Evolutionary conservation across 2,888 invertebrate species (phyloP).

Genomic region (Nebria brevicollis): DNA sequence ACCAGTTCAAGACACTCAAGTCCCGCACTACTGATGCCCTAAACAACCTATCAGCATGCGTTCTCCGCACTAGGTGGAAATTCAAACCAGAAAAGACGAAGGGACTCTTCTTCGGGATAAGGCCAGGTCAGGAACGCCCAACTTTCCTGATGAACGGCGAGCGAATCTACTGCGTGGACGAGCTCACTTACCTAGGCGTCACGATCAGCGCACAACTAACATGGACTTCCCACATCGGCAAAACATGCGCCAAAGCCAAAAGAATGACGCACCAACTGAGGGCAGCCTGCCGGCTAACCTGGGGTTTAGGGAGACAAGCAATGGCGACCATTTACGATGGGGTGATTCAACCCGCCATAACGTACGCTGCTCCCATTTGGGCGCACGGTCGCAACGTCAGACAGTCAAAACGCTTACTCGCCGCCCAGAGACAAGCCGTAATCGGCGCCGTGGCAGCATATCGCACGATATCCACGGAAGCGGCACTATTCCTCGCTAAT

Average conservation of each 20-base stretch:
- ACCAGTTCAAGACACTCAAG: conserved; percentile 20
- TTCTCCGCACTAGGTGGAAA: neutral
- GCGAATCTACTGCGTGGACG: conserved; percentile 35
- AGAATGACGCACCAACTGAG: conserved; percentile 26
- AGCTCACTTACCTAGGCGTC: conserved; percentile 39
- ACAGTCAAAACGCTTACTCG: neutral
- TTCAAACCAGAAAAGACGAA: conserved; percentile 43
- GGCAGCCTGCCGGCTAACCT: conserved; percentile 32
- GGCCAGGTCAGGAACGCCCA: conserved; percentile 35
- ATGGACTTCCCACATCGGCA: conserved; percentile 18
- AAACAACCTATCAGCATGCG: conserved; percentile 5
- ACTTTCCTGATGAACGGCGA: conserved; percentile 30
- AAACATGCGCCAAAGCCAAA: too few relatives aligned
- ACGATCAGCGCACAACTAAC: conserved; percentile 28
- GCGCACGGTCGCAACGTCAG: neutral
- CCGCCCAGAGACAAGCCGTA: neutral
- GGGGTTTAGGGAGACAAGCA: conserved; percentile 22
- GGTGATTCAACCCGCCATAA: conserved; percentile 21
- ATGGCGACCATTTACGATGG: conserved; percentile 35
- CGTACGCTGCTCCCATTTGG: too few relatives aligned
- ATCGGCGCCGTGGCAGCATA: neutral
- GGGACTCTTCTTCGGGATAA: conserved; percentile 41
- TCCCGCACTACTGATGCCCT: conserved; percentile 14
- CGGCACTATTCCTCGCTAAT: neutral
- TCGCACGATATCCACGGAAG: neutral